phyloP scores from a whole-genome alignment of 2,113 vertebrate species.

The Burhinus oedicnemus region DNA sequence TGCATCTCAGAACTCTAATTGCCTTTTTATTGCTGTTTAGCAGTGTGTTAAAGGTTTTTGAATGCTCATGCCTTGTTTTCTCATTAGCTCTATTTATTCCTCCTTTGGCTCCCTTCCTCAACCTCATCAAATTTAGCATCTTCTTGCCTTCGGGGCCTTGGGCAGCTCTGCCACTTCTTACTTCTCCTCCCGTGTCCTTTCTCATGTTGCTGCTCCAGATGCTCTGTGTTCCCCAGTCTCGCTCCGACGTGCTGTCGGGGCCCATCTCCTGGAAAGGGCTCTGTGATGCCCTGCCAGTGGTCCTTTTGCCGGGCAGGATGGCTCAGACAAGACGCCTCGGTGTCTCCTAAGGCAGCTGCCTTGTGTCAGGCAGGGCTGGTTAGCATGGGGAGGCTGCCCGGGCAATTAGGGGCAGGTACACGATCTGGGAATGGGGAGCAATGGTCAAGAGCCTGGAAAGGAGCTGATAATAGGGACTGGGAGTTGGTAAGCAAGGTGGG shows the following conservation, averaged over 20 bases:
- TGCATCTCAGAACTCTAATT: slow-evolving; percentile 53
- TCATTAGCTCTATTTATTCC: slow-evolving; percentile 61
- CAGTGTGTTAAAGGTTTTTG: slow-evolving; percentile 61
- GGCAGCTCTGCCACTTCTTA: neutral
- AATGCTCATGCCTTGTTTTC: slow-evolving; percentile 60
- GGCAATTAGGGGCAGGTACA: neutral
- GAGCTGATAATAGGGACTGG: neutral
- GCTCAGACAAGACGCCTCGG: neutral
- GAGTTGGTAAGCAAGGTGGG: neutral
- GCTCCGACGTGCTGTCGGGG: rapidly evolving
- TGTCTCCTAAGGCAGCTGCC: neutral
- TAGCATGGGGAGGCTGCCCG: rapidly evolving
- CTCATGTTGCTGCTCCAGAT: neutral
- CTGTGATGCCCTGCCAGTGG: neutral
- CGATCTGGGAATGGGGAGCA: neutral
- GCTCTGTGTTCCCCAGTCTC: neutral
- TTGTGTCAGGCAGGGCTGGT: neutral
- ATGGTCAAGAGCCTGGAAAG: neutral
- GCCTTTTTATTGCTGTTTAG: slow-evolving; percentile 71
- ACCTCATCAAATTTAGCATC: slow-evolving; percentile 31
- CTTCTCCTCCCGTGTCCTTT: neutral
- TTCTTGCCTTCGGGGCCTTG: neutral
- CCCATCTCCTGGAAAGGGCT: neutral
- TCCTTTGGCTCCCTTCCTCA: slow-evolving; percentile 58
- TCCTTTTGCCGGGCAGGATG: neutral